Base-by-base conservation (phyloP, 2,113 vertebrate genomes). In the Periophthalmus modestus region DNA sequence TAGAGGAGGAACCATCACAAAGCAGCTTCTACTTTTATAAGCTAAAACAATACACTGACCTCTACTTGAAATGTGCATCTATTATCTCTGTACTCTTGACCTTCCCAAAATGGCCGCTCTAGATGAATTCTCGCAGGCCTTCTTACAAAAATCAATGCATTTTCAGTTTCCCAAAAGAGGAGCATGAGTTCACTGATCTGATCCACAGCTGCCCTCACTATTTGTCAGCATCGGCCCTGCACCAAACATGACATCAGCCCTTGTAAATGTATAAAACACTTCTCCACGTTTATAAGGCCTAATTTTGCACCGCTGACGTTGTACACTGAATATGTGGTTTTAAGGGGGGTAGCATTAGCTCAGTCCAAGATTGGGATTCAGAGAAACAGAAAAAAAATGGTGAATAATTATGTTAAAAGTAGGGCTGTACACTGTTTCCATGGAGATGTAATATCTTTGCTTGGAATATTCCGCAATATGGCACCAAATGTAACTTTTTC, bases 211-310 rank as follows among this genome's bases (percentile, higher is more conserved):
- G 81, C 78, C 84, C 82, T 70, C 79, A 59, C 59, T 4, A 67
- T 89, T 77, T 65, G 68, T 84, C 87, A 72, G 76, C 74, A 67
- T 67, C 85, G 89, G 85, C 85, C 80, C 77, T 61, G 74, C 78
- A 88, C 86, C 85, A 86, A 91, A 84, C 82, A 82, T 92, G 89
- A 92, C 88, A 86, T 91, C 89, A 91, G 28, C 68, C 14, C 79
- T 74, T 73, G 75, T 82, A 85, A 88, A 90, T 70, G 88, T 71
- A 89, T 78, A 79, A 82, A 87, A 87, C 66, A 77, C 81, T 67
- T 70, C 58, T 1, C 33, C 78, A 43, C 55, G 69, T 90, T 86
- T 82, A 85, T 79, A 77, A 89, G 80, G 63, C 80, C 87, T 91
- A 89, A 90, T 91, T 90, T 84, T 90, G 83, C 58, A 81, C 72